Percentiles rank a stretch among this genome's conserved stretches.
phyloP scores from a whole-genome alignment of 2,797 vertebrate genomes.

The Ptychadena robeensis region DNA sequence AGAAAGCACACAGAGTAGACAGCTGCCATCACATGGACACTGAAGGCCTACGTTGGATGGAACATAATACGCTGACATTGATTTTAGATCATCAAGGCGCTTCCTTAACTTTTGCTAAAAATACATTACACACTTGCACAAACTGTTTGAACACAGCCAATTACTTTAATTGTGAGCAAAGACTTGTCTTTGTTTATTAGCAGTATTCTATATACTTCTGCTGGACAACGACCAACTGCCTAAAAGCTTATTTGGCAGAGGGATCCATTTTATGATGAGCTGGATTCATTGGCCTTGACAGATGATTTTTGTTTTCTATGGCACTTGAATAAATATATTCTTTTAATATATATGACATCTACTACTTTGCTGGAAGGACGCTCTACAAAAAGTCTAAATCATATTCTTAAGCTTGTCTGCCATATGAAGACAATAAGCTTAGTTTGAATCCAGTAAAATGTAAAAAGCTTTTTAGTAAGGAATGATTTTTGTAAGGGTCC shows the following conservation, averaged over 20 bases:
- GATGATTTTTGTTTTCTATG: constrained; percentile 25
- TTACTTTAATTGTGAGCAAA: constrained; percentile 58
- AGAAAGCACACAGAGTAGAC: constrained; percentile 60
- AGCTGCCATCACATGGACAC: constrained; percentile 25
- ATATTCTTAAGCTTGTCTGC: neutral
- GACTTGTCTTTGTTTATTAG: constrained; percentile 54
- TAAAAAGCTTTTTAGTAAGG: too few relatives aligned
- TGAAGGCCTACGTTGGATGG: constrained; percentile 9
- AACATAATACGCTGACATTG: constrained; percentile 30
- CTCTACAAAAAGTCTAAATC: neutral
- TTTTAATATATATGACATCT: neutral
- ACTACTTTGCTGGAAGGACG: neutral
- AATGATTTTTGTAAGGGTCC: too few relatives aligned
- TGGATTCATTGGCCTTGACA: constrained; percentile 24
- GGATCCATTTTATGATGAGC: constrained; percentile 52
- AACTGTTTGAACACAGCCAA: constrained; percentile 52
- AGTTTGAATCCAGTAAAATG: too few relatives aligned
- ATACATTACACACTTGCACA: constrained; percentile 29
- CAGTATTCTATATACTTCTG: constrained; percentile 41
- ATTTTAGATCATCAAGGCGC: constrained; percentile 26
- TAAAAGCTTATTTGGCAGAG: constrained; percentile 65
- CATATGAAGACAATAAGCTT: too few relatives aligned
- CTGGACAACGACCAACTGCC: constrained; percentile 54
- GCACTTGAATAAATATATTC: neutral
- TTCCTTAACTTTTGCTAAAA: constrained; percentile 20